These are phyloP conservation scores for Myotis planiceps DNA, from an alignment of 2,797 vertebrate genomes.

Conservation along the genomic window DNA sequence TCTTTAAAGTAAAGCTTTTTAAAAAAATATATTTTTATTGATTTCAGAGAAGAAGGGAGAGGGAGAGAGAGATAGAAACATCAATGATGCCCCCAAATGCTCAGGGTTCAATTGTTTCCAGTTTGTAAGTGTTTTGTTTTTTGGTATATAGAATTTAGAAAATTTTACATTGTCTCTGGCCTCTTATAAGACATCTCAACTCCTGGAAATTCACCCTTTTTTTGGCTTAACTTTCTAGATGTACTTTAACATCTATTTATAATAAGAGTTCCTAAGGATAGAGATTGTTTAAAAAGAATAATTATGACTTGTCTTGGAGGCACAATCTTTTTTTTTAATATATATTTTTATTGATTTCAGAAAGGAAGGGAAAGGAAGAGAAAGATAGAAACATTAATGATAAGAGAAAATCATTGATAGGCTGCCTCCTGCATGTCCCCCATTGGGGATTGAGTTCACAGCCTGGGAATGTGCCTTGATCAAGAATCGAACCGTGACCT, in stretches of 20 bases:
- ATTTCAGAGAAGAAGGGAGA: too few species aligned
- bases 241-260: neutral
- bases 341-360: too few species aligned
- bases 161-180: neutral
- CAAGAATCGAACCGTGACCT: too few species aligned
- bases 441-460: too few species aligned
- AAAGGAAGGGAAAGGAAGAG: too few species aligned
- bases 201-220: neutral
- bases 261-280: neutral
- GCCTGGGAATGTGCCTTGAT: too few species aligned
- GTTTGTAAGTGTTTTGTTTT: slow-evolving; percentile 32
- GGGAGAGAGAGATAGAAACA: too few species aligned
- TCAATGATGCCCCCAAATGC: neutral
- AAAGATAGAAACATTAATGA: too few species aligned
- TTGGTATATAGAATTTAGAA: neutral
- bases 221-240: slow-evolving; percentile 20
- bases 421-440: too few species aligned
- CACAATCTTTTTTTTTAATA: neutral
- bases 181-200: neutral
- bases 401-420: too few species aligned
- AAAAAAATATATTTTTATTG: too few species aligned
- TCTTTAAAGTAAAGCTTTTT: too few species aligned
- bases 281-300: neutral
- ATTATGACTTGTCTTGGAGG: neutral
- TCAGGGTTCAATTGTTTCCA: neutral